These are phyloP conservation scores for Misgurnus anguillicaudatus DNA, from an alignment of 2,113 vertebrate species.

Conservation along the genomic window DNA sequence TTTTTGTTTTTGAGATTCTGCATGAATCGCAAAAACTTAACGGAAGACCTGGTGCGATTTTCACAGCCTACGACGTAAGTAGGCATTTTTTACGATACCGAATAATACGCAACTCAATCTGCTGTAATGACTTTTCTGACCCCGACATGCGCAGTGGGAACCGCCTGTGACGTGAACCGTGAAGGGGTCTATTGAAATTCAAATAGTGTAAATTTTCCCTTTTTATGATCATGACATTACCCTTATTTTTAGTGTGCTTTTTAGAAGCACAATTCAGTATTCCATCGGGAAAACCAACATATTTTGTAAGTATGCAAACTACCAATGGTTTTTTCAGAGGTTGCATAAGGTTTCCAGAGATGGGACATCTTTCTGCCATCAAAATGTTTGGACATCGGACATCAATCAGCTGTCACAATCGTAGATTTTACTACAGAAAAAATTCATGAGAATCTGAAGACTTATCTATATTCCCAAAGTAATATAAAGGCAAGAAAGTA, in stretches of 20 bases:
- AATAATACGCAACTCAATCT: too few species aligned
- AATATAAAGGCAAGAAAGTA: neutral
- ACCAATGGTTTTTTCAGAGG: neutral
- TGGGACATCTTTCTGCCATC: neutral
- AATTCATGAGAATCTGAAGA: neutral
- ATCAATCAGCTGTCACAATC: neutral
- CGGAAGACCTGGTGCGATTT: too few species aligned
- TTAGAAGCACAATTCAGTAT: neutral
- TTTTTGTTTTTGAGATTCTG: too few species aligned
- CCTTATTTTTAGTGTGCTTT: neutral
- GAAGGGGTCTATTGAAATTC: too few species aligned
- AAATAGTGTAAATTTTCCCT: too few species aligned
- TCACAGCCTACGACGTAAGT: too few species aligned
- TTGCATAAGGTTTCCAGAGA: neutral
- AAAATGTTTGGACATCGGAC: neutral
- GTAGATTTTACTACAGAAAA: neutral
- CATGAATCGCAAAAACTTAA: too few species aligned
- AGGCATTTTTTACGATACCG: too few species aligned
- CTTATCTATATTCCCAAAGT: neutral
- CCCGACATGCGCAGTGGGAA: too few species aligned
- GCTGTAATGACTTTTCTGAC: too few species aligned
- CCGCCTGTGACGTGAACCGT: too few species aligned
- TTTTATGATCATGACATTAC: neutral
- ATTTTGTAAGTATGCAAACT: conserved; percentile 35
- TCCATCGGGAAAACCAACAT: neutral